A percentile compares a stretch with the other conserved stretches of the same genome.
Conservation (phyloP, 2,888 invertebrate genomes). For the Odontomyia ornata region DNA sequence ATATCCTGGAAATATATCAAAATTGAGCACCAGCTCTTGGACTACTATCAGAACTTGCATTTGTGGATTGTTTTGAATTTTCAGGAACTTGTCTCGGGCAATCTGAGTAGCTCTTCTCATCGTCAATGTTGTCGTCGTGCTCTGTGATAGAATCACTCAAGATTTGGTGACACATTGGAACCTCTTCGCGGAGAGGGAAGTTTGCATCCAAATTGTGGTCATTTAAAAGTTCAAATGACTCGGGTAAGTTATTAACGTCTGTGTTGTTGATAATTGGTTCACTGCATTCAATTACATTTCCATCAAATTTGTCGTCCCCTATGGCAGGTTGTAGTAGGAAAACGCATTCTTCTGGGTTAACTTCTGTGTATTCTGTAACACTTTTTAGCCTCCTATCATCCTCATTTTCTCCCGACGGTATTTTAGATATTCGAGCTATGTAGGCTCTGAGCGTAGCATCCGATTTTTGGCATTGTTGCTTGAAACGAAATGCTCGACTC, state of each 20-base stretch:
- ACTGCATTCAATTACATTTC: neutral
- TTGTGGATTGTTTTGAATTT: neutral
- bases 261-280: neutral
- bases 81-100: neutral
- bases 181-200: neutral
- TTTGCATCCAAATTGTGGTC: neutral
- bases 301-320: neutral
- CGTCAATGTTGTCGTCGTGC: neutral
- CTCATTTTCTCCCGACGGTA: neutral
- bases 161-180: neutral
- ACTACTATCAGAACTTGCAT: no score
- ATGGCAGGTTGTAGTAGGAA: neutral
- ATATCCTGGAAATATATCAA: neutral
- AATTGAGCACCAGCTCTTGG: no score
- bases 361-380: neutral
- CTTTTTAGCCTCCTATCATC: neutral
- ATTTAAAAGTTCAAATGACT: neutral
- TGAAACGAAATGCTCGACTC: constrained; percentile 66
- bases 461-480: constrained; percentile 65
- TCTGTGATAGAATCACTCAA: neutral
- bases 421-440: neutral
- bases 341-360: neutral
- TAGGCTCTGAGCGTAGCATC: constrained; percentile 60
- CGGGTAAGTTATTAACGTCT: neutral
- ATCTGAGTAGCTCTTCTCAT: neutral